phyloP scores from a whole-genome alignment of 2,797 vertebrate species.

The Molossus alvarezi region DNA sequence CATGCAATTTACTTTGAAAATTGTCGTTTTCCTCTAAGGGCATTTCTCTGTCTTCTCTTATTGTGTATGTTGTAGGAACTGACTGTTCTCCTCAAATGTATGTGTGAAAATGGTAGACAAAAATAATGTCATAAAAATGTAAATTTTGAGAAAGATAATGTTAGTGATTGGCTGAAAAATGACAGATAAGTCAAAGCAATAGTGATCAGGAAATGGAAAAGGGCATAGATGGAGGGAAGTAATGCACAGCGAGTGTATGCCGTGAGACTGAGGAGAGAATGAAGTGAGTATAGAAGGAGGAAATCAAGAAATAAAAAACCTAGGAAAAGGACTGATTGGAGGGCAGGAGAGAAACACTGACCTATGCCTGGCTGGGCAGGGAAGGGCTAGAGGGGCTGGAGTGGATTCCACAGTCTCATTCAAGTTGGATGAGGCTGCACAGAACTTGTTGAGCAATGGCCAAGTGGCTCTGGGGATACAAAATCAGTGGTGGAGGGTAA shows the following conservation, averaged over 20 bases:
- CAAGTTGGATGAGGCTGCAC: background rate
- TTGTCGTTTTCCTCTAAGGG: slow-evolving; percentile 17
- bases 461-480: background rate
- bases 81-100: background rate
- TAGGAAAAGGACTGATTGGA: background rate
- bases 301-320: background rate
- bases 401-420: background rate
- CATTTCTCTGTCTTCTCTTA: background rate
- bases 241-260: background rate
- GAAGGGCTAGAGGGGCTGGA: background rate
- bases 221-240: background rate
- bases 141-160: slow-evolving; percentile 24
- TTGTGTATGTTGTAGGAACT: background rate
- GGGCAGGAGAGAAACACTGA: background rate
- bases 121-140: background rate
- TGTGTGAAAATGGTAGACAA: background rate
- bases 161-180: background rate
- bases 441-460: background rate
- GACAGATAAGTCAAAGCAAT: background rate
- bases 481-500: background rate
- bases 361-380: background rate
- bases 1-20: background rate
- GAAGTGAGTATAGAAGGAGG: background rate
- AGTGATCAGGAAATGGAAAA: background rate
- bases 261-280: background rate